A percentile compares a stretch with the other conserved stretches of the same genome.
Conservation (phyloP, 2,113 vertebrate species). For the Embiotoca jacksoni region DNA sequence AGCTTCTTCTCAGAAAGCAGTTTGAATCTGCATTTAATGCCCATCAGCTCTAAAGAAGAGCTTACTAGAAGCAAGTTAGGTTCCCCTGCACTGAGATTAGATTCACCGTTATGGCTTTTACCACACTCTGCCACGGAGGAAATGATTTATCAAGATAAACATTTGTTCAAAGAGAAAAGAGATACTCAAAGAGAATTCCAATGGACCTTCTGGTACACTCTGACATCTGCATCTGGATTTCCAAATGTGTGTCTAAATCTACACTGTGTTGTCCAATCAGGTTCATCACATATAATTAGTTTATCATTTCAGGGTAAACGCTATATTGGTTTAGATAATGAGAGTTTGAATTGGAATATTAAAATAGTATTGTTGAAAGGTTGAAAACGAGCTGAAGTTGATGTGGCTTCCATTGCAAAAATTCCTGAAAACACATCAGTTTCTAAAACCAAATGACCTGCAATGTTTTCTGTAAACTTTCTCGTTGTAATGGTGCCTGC, state of each 20-base stretch:
- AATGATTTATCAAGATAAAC: conserved; percentile 49
- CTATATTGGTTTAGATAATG: too few species aligned
- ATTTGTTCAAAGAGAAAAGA: conserved; percentile 17
- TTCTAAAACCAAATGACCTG: neutral
- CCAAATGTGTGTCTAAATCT: neutral
- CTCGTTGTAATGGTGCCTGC: neutral
- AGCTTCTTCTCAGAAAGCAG: conserved; percentile 21
- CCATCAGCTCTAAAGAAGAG: conserved; percentile 27
- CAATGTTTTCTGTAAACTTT: neutral
- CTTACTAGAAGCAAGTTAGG: conserved; percentile 33
- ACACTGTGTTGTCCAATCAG: too few species aligned
- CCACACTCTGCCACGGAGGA: conserved; percentile 19
- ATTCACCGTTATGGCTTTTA: conserved; percentile 44
- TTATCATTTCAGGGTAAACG: too few species aligned
- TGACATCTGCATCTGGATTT: neutral
- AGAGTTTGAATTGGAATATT: too few species aligned
- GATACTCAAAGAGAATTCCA: conserved; percentile 30
- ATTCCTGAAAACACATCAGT: neutral
- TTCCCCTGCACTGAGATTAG: conserved; percentile 39
- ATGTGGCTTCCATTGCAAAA: too few species aligned
- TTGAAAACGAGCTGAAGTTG: too few species aligned
- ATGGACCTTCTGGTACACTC: conserved; percentile 6
- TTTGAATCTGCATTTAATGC: conserved; percentile 48
- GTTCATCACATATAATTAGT: too few species aligned
- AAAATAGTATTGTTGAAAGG: too few species aligned